phyloP scores from a whole-genome alignment of 2,797 vertebrate species.

The Gouania willdenowi region DNA sequence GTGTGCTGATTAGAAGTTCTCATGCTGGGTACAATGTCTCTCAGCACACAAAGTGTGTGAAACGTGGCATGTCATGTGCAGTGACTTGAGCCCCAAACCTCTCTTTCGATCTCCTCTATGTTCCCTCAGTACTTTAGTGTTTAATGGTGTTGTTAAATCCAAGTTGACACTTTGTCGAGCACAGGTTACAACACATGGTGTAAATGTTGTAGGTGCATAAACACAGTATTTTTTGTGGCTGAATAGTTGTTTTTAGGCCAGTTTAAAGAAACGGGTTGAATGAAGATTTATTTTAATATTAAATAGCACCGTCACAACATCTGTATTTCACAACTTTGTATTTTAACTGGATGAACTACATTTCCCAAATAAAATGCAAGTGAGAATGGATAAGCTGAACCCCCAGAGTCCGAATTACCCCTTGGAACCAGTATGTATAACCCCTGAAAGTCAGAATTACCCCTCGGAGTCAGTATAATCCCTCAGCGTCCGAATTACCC shows the following conservation, averaged over 20 bases:
- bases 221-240: constrained; percentile 63
- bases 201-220: constrained; percentile 65
- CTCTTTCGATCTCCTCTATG: constrained; percentile 11
- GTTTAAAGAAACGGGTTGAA: constrained; percentile 50
- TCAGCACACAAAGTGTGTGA: constrained; percentile 55
- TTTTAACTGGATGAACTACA: constrained; percentile 74
- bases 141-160: constrained; percentile 65
- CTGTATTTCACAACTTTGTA: constrained; percentile 68
- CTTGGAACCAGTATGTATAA: too few relatives aligned
- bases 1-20: constrained; percentile 81
- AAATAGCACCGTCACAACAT: constrained; percentile 72
- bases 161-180: constrained; percentile 46
- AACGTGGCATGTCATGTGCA: constrained; percentile 73
- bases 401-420: too few relatives aligned
- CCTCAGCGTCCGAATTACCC: too few relatives aligned
- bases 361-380: too few relatives aligned
- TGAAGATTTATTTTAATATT: constrained; percentile 52
- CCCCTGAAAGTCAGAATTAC: too few relatives aligned
- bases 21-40: constrained; percentile 72
- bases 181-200: constrained; percentile 59
- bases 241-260: constrained; percentile 53
- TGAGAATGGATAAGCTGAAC: too few relatives aligned
- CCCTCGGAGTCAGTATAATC: too few relatives aligned
- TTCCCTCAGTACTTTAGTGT: constrained; percentile 33
- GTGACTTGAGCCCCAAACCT: constrained; percentile 50